Evolutionary conservation across 2,888 invertebrate genomes (phyloP), one percentile per base, ranked within the genome.

Genomic region (Tribolium freemani): DNA sequence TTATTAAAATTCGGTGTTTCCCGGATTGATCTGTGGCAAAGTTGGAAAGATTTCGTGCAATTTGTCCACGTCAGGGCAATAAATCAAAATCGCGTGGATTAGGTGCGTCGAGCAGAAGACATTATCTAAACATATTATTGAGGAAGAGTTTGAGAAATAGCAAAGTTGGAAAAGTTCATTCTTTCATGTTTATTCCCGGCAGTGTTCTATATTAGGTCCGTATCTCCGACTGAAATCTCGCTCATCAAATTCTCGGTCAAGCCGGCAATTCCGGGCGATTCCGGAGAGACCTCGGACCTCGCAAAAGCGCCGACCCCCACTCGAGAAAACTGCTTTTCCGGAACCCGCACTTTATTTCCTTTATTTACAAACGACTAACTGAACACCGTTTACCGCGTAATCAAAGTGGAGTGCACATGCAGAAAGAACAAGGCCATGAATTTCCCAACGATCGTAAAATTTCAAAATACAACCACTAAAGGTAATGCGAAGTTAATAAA

Each of bases 161-260:
- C 67, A 69, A 69, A 76, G 73, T 75, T 69, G 54, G 71, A 66
- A 80, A 76, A 78, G 67, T 78, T 77, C 72, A 77, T 78, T 78
- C 78, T 77, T 71, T 79, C 75, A 77, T 78, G 76, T 79, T 78
- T 79, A 79, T 78, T 80, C 79, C 78, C 77, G 73, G 70, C 75
- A 78, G 80, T 78, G 74, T 76, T 80, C 76, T 77, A 69, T 80
- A 81, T 79, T 79, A 80, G 79, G 74, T 78, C 76, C 69, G 77
- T 75, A 77, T 78, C 76, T 78, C 76, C 69, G 69, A 38, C 75
- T 72, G 77, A 80, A 80, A 80, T 79, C 78, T 77, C 76, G 74
- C 79, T 81, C 80, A 80, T 81, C 81, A 80, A 78, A 81, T 81
- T 79, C 78, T 79, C 77, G 80, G 80, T 79, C 78, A 79, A 80